A percentile compares a stretch with the other conserved stretches of the same genome.
Evolutionary conservation across 2,113 vertebrate species (phyloP).

Genomic region (Dipodomys spectabilis): DNA sequence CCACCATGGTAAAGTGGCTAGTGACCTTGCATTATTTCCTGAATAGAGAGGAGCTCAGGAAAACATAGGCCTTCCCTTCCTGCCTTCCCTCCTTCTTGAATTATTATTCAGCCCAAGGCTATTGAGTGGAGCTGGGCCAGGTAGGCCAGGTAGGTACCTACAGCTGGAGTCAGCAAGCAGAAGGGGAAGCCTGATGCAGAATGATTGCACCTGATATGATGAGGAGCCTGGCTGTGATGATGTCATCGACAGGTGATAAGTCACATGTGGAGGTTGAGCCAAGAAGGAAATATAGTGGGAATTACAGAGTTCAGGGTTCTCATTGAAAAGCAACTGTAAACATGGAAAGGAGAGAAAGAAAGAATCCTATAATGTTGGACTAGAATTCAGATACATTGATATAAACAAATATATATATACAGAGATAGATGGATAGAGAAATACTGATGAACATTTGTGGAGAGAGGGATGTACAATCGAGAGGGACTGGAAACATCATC

Average conservation of each 20-base stretch:
- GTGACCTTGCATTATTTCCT: not conserved
- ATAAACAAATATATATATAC: not conserved
- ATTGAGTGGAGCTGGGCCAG: not conserved
- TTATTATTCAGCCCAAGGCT: not conserved
- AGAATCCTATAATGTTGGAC: not conserved
- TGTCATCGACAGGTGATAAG: not conserved
- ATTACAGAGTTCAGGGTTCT: not conserved
- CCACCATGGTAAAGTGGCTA: not conserved
- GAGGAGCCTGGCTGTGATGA: not conserved
- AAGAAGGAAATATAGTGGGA: not conserved
- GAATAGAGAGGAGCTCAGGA: not conserved
- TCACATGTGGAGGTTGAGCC: not conserved
- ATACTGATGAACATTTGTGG: not conserved
- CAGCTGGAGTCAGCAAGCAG: not conserved
- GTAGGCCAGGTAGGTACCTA: too few relatives aligned
- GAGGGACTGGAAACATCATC: not conserved
- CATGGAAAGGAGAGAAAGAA: constrained; percentile 22
- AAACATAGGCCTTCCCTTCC: not conserved
- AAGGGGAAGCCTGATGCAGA: not conserved
- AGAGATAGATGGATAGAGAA: not conserved
- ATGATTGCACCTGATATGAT: not conserved
- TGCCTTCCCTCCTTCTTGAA: not conserved
- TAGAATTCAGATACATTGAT: not conserved
- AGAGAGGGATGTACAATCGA: not conserved
- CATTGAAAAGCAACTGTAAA: constrained; percentile 27